Evolutionary conservation across 2,888 invertebrate species (phyloP).

Genomic region (Patella ulyssiponensis): DNA sequence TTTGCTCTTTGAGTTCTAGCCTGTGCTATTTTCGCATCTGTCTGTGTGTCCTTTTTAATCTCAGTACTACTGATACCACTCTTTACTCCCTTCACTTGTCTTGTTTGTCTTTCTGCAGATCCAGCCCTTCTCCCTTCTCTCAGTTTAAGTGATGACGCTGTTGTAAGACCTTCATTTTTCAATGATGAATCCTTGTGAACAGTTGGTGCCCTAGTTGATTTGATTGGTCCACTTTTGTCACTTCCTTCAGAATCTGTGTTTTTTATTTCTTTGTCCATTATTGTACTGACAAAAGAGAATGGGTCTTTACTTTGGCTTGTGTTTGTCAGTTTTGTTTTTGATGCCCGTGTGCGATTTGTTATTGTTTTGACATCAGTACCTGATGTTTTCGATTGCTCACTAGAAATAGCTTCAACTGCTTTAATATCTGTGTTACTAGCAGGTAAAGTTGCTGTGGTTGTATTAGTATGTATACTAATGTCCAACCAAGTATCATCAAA

Average conservation of each 20-base stretch:
- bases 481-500: not conserved
- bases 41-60: not conserved
- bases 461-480: not conserved
- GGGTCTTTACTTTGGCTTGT: slow-evolving; percentile 15
- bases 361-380: not conserved
- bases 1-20: not conserved
- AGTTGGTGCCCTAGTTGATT: not conserved
- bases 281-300: slow-evolving; percentile 23
- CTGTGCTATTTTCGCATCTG: not conserved
- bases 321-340: not conserved
- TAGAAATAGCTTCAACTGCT: not conserved
- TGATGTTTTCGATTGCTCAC: not conserved
- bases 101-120: not conserved
- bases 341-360: not conserved
- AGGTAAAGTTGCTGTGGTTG: not conserved
- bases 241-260: not conserved
- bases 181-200: not conserved
- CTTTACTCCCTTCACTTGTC: not conserved
- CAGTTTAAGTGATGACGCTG: not conserved
- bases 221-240: not conserved
- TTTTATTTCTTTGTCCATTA: slow-evolving; percentile 16
- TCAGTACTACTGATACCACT: not conserved
- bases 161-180: not conserved
- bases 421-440: not conserved
- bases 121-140: not conserved